Base-by-base conservation (phyloP, 1,140 invertebrate genomes). In the Cryptotermes secundus region DNA sequence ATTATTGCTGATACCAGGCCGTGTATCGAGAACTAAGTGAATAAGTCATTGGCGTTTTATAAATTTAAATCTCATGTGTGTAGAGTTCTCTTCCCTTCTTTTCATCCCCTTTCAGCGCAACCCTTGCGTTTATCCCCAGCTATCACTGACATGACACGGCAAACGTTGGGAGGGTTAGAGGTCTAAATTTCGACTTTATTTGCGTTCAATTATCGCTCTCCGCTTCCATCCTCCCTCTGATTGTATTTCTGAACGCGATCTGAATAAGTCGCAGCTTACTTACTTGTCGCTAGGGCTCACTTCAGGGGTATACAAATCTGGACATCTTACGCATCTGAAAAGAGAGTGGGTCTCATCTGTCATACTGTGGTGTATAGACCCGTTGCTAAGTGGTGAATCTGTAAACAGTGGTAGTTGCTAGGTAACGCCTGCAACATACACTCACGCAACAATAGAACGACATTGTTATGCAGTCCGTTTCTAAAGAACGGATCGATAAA, bases 161-260 rank as follows among this genome's bases (percentile, higher is more conserved):
- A 31, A 72, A 72, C 59, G 26, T 22, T 16, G n/a, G 26, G n/a
- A n/a, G 59, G 59, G 26, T 72, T 72, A 72, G 59, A 72, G 59
- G 59, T 72, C 59, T 72, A 72, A 72, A 72, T n/a, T 72, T 72
- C 59, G 59, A 72, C 59, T 72, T 72, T 72, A 72, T 72, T 72
- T 72, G 59, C 59, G 59, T 72, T 72, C 59, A 72, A 72, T 72
- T 72, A 72, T 72, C 59, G 59, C 59, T 72, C 59, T 72, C 59
- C 22, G 16, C 45, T 49, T 49, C 45, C 45, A 19, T 49, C 14
- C 59, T n/a, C 59, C 59, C n/a, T 72, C 59, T 72, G 59, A 72
- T 72, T 72, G 59, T 72, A 72, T 72, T 72, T 72, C 59, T 26
- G 59, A 72, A 72, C 59, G 59, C 53, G 53, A 59, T 59, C 53